A percentile compares a stretch with the other conserved stretches of the same genome.
Conservation (phyloP, 2,113 vertebrate species). For the Dasypus novemcinctus region DNA sequence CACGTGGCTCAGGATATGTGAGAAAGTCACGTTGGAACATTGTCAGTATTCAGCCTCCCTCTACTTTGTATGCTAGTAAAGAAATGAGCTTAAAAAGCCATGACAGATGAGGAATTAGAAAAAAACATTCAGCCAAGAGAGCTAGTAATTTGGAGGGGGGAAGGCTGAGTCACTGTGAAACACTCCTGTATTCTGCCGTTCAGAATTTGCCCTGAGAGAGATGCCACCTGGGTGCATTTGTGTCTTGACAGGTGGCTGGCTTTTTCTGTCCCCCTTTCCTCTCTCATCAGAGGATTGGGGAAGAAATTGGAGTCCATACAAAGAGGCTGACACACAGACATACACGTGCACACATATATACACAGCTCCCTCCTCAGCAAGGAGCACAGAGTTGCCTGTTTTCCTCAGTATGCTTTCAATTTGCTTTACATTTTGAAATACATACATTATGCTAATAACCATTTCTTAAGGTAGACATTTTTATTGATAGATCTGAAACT, state of each 20-base stretch:
- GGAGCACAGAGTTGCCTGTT: neutral
- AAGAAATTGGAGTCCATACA: neutral
- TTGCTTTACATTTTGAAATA: conserved; percentile 46
- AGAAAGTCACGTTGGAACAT: neutral
- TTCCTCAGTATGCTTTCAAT: conserved; percentile 3
- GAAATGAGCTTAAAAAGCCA: neutral
- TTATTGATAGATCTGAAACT: conserved; percentile 34
- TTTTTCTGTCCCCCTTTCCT: neutral
- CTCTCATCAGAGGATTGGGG: neutral
- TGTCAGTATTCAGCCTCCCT: neutral
- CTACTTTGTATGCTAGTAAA: neutral
- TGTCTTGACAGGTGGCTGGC: neutral
- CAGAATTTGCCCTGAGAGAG: neutral
- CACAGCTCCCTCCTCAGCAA: neutral
- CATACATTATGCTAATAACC: neutral
- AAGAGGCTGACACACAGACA: neutral
- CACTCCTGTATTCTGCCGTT: neutral
- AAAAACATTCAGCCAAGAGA: neutral
- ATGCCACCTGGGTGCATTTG: neutral
- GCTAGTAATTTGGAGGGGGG: neutral
- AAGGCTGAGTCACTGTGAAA: neutral
- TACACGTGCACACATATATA: too few relatives aligned
- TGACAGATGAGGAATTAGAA: neutral
- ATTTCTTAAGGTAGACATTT: conserved; percentile 18
- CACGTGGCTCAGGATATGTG: neutral